Evolutionary conservation across 2,888 invertebrate genomes (phyloP).

Genomic region (Exephanes ischioxanthus): DNA sequence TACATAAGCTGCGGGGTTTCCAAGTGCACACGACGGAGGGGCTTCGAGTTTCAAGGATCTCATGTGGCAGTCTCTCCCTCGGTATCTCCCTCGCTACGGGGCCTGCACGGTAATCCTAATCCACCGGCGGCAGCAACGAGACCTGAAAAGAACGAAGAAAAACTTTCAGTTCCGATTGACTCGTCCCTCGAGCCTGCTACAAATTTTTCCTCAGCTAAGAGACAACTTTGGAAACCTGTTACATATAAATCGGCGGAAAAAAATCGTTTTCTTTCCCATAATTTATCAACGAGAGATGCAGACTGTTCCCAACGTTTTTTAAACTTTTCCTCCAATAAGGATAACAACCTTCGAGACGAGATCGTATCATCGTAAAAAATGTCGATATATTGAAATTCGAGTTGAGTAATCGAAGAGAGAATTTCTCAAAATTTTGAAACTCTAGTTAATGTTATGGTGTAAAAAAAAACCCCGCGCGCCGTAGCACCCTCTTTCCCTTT

Average conservation of each 20-base stretch:
- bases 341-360: no score
- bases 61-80: conserved; percentile 31
- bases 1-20: conserved; percentile 37
- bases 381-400: not conserved
- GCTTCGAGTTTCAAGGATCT: conserved; percentile 56
- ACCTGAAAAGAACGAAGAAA: conserved; percentile 4
- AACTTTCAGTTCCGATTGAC: not conserved
- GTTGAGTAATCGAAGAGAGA: not conserved
- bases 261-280: not conserved
- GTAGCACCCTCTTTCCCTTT: conserved; percentile 30
- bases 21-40: conserved; percentile 36
- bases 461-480: conserved; percentile 19
- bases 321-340: not conserved
- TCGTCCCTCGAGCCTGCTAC: not conserved
- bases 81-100: not conserved
- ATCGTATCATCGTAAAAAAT: no score
- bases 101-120: conserved; percentile 37
- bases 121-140: not conserved
- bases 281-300: no score
- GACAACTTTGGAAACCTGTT: not conserved
- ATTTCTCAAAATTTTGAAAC: conserved; percentile 5
- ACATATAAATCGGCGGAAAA: not conserved
- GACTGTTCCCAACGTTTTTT: not conserved
- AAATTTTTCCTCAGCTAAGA: not conserved
- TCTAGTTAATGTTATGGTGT: not conserved